Base-by-base conservation (phyloP, 2,113 vertebrate genomes). In the Pogonocichla stellata region DNA sequence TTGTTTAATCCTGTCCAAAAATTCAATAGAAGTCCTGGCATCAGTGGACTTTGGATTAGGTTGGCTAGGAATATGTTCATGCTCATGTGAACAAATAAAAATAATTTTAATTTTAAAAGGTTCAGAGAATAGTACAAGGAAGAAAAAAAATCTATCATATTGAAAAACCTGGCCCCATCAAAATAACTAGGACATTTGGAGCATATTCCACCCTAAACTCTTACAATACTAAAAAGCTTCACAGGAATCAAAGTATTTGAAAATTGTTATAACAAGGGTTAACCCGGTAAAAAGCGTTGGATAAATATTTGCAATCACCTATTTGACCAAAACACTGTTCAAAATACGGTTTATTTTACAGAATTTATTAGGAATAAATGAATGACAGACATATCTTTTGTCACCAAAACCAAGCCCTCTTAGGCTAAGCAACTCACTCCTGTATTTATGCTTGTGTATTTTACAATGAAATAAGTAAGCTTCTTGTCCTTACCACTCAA, bases 61-160 rank as follows among this genome's bases (percentile, higher is more conserved):
- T 40, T 36, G 4, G 19, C 24, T 23, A 36, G 34, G 24, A 81
- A 88, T 17, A 4, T 0, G 0, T 38, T 70, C 2, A 4, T 28
- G 19, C 3, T 54, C 36, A 48, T 8, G 16, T 48, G 7, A 79
- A 62, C 48, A 86, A 74, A 62, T 47, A 6, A 53, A 70, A 79
- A 53, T 38, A 40, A 25, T 51, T 58, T 79, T 66, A 14, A 54
- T 83, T 88, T 90, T 40, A 14, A 86, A 82, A 67, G 3, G 3
- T 40, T 78, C 20, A 64, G 20, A 80, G 25, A 58, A 72, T 8
- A 89, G 7, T 28, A 53, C 23, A 51, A 24, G 6, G 69, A 73
- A 57, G 29, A 57, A 67, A 72, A 48, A 83, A 23, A 2, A 51
- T 16, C 6, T 34, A 57, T 12, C 4, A 42, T 25, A 66, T 4